Evolutionary conservation across 1,140 invertebrate species (phyloP), one percentile per base, ranked within the genome.

Genomic region (Harlomillsia oculata): DNA sequence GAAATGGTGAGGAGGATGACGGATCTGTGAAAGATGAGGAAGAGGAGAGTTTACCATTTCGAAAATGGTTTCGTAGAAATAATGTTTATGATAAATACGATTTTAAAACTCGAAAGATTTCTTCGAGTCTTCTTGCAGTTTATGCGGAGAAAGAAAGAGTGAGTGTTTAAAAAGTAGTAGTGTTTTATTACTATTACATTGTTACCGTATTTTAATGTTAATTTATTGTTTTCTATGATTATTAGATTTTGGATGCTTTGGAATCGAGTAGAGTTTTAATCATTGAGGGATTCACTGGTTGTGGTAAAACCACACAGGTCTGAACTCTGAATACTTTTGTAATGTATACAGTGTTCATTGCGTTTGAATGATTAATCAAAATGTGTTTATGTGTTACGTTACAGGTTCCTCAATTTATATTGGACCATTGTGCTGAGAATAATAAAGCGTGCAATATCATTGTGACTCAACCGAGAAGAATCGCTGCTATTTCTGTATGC

Each of bases 201-300:
- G 39, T 41, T 9, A 41, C 20, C 6, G 39, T 18, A 41, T 18
- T 9, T 41, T 8, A n/a, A 11, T 9, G 20, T 11, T 28, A 41
- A 41, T 6, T 53, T n/a, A 44, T 20, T n/a, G 8, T 32, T 36
- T 34, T 36, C 26, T 32, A 49, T 54, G 5, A 25, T 39, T 68
- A 72, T 28, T 59, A 80, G 69, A 80, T 85, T 50, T 56, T 87
- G 0, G 66, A 75, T 6, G 80, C 78, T 41, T 77, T 92, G 14
- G 68, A 77, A 29, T 74, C 76, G 1, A 79, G 86, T 72, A 74
- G 80, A 66, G 78, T 87, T 3, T 72, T 86, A 1, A 80, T 97
- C 13, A 84, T 97, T 57, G 83, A 91, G 71, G 93, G 93, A 21
- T 83, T 83, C 52, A 95, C 91, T 3, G 91, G 91, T 4, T 79